Conservation (phyloP, 2,888 invertebrate genomes). For the Acanthoscelides obtectus region DNA sequence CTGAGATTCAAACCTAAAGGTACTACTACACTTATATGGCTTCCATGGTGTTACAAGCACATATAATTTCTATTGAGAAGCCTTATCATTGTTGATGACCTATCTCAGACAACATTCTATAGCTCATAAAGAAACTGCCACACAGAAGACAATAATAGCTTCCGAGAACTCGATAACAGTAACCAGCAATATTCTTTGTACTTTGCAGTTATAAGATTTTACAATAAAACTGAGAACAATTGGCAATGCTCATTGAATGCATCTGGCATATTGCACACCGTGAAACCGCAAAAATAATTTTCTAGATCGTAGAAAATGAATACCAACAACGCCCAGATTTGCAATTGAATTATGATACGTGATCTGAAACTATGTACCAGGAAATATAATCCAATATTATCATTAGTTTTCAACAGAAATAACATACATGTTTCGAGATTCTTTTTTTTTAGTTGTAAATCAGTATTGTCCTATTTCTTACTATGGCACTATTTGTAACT, state of each 20-base stretch:
- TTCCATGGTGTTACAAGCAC: too few relatives aligned
- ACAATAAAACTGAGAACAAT: background rate
- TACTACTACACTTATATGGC: too few relatives aligned
- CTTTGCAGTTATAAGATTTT: background rate
- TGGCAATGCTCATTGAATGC: background rate
- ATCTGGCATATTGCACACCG: background rate
- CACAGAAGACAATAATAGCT: background rate
- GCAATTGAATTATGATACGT: background rate
- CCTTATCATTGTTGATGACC: too few relatives aligned
- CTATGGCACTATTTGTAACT: too few relatives aligned
- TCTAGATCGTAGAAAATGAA: background rate
- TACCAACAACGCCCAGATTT: background rate
- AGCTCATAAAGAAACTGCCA: background rate
- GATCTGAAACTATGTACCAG: background rate
- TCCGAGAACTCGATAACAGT: background rate
- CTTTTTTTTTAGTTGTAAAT: too few relatives aligned
- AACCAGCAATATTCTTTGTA: background rate
- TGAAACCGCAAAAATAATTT: background rate
- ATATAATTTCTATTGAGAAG: too few relatives aligned
- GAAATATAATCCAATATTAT: background rate
- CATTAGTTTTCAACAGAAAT: too few relatives aligned
- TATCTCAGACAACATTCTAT: too few relatives aligned
- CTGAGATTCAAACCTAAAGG: too few relatives aligned
- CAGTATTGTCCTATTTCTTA: too few relatives aligned
- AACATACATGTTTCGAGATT: too few relatives aligned